phyloP scores from a whole-genome alignment of 2,113 vertebrate genomes.

The Sylvietta virens region DNA sequence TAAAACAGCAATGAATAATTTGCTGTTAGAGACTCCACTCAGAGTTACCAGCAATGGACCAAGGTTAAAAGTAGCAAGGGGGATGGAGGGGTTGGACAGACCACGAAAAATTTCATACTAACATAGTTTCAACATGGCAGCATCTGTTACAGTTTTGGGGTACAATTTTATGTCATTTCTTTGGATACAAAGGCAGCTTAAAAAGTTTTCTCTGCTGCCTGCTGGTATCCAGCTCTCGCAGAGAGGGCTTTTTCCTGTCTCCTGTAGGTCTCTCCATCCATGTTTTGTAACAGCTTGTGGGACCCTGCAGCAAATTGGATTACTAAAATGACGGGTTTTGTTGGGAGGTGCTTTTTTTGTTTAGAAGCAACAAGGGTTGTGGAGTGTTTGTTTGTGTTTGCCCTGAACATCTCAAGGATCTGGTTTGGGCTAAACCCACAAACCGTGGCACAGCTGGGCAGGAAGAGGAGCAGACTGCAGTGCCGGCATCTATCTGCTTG shows the following conservation, averaged over 20 bases:
- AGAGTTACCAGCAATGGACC: not conserved
- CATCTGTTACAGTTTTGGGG: not conserved
- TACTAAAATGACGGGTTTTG: not conserved
- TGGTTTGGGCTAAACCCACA: conserved; percentile 30
- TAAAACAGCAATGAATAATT: not conserved
- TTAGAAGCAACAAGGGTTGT: conserved; percentile 46
- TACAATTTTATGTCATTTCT: not conserved
- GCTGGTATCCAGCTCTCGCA: not conserved
- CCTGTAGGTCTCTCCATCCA: not conserved
- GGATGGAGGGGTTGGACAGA: not conserved
- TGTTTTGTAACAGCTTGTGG: not conserved
- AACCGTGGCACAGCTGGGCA: conserved; percentile 60
- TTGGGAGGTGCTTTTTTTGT: not conserved
- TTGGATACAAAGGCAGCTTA: not conserved
- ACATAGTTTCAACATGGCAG: not conserved
- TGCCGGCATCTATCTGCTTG: not conserved
- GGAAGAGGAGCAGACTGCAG: conserved; percentile 58
- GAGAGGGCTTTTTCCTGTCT: not conserved
- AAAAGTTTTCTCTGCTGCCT: conserved; percentile 5
- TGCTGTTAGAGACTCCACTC: not conserved
- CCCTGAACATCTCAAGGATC: conserved; percentile 15
- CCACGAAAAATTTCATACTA: not conserved
- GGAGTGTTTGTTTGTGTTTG: conserved; percentile 48
- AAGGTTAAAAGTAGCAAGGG: not conserved
- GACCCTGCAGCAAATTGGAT: conserved; percentile 12